Conservation (phyloP, 2,888 invertebrate genomes). For the Eristalis intricaria region DNA sequence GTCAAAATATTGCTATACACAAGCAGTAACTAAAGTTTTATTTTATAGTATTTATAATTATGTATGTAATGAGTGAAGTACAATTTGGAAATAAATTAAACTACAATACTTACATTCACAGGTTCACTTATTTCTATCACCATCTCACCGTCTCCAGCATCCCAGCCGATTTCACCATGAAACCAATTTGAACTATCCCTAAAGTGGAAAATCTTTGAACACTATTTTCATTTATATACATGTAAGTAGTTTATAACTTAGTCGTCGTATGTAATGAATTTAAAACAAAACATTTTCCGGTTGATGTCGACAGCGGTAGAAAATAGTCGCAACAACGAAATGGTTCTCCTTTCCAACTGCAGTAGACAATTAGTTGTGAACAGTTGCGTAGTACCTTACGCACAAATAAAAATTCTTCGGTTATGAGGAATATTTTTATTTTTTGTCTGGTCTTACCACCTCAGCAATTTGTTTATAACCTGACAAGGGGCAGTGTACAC, state of each 20-base stretch:
- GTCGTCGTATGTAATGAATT: slow-evolving; percentile 84
- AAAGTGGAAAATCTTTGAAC: neutral
- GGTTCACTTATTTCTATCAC: slow-evolving; percentile 71
- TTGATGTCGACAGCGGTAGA: slow-evolving; percentile 83
- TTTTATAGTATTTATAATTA: no score
- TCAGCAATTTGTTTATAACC: slow-evolving; percentile 75
- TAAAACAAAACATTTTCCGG: slow-evolving; percentile 84
- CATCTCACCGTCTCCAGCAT: slow-evolving; percentile 74
- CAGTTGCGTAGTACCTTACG: slow-evolving; percentile 81
- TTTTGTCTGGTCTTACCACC: slow-evolving; percentile 69
- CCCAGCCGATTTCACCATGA: slow-evolving; percentile 74
- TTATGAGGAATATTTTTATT: neutral
- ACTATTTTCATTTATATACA: neutral
- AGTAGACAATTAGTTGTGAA: slow-evolving; percentile 82
- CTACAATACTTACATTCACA: slow-evolving; percentile 53
- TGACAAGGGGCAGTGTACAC: slow-evolving; percentile 76
- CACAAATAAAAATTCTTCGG: neutral
- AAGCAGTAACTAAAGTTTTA: no score
- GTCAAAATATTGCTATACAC: no score
- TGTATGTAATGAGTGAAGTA: no score
- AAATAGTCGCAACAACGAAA: slow-evolving; percentile 86
- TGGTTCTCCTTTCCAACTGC: slow-evolving; percentile 82
- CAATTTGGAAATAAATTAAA: neutral
- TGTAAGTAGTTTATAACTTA: slow-evolving; percentile 75
- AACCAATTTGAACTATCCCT: slow-evolving; percentile 77